Base-by-base conservation (phyloP, 1,140 invertebrate genomes). In the Ostrea edulis region DNA sequence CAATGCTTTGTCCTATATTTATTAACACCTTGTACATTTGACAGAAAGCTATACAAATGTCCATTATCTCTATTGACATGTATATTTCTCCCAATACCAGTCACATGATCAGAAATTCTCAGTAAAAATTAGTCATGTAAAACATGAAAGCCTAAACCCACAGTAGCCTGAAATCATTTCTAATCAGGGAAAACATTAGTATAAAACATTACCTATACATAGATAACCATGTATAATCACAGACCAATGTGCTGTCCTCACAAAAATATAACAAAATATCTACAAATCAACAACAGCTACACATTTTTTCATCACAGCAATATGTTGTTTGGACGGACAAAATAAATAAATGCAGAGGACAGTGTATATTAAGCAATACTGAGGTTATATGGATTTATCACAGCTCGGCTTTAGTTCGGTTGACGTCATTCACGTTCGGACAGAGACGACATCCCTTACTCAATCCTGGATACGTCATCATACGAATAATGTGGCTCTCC, bases 331-430 rank as follows among this genome's bases (percentile, higher is more conserved):
- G 68, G 68, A 77, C 68, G 68, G 68, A 77, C 22, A 44, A 29
- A 14, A 12, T 12, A 8, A 14, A 71, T 71, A 77, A 77, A 77
- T 77, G 68, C 68, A 62, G 55, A 20, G 17, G 17, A 62, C 17
- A 62, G 55, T 44, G 35, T 44, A 44, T 44, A 44, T 44, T 62
- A 14, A 62, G 55, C 55, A 77, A 77, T 77, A 77, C 68, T 77
- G 68, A 77, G 25, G 25, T 71, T 9, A 77, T 25, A 62, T 62
- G 22, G 58, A 62, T 77, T 77, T 77, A 77, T 77, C 68, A 77
- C 68, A 77, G 68, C 22, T 35, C 29, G 25, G 68, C 68, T 77
- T 77, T 35, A 7, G n/a, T 62, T 20, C 14, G 55, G 55, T 20
- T n/a, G 17, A 62, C 14, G 5, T n/a, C 7, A 20, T 20, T 62